Percentiles rank a stretch among this genome's conserved stretches.
phyloP scores from a whole-genome alignment of 1,140 invertebrate genomes.

The Drosophila ananassae region DNA sequence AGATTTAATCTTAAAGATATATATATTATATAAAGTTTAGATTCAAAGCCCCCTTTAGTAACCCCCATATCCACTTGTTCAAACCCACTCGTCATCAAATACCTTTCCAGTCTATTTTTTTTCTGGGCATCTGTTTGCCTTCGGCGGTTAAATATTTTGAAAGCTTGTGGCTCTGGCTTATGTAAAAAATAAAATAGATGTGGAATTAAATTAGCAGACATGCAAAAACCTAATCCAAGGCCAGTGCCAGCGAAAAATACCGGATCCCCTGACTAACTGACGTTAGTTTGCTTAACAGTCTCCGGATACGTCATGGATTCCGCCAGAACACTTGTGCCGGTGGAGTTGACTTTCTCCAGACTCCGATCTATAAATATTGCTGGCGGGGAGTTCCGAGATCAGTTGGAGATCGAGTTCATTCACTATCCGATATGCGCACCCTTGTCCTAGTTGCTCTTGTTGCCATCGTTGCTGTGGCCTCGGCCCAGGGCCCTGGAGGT shows the following conservation, averaged over 20 bases:
- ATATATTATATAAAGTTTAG: too few species aligned
- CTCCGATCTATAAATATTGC: slow-evolving; percentile 31
- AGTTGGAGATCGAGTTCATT: slow-evolving; percentile 33
- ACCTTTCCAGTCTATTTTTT: too few species aligned
- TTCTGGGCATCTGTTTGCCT: too few species aligned
- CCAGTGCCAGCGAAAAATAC: slow-evolving; percentile 9
- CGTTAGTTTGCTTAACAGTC: slow-evolving; percentile 24
- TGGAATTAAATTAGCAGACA: not conserved
- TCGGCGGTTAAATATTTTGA: not conserved
- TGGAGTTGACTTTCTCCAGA: not conserved
- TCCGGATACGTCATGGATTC: slow-evolving; percentile 2
- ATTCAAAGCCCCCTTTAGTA: too few species aligned
- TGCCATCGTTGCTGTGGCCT: slow-evolving; percentile 28
- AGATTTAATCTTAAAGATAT: too few species aligned
- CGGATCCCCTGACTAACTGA: slow-evolving; percentile 9
- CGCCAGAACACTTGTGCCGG: slow-evolving; percentile 12
- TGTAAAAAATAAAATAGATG: too few species aligned
- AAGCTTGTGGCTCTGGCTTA: not conserved
- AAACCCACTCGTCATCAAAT: not conserved
- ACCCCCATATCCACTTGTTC: not conserved
- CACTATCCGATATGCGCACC: slow-evolving; percentile 28
- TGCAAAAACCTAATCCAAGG: not conserved
- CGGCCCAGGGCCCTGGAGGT: slow-evolving; percentile 35
- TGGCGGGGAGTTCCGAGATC: slow-evolving; percentile 1
- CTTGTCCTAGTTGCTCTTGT: slow-evolving; percentile 30